Conservation (phyloP, 53 echinoderm and acorn worm genomes). For the Holothuria scabra region DNA sequence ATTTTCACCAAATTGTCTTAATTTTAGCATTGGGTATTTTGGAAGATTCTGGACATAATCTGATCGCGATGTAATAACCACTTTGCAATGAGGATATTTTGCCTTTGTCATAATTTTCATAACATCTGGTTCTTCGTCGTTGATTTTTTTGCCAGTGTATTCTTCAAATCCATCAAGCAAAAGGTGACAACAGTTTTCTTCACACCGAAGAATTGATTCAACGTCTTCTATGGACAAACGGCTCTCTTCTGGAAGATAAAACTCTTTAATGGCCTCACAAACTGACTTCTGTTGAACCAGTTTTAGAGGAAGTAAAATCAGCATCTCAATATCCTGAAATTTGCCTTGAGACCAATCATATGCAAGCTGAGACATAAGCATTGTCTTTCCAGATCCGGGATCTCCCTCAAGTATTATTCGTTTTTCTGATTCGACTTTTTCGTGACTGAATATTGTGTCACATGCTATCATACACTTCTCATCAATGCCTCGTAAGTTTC, state of each 20-base stretch:
- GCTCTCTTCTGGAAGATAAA: not conserved
- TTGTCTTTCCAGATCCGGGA: not conserved
- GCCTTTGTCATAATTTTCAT: not conserved
- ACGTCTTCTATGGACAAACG: not conserved
- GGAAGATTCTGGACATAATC: not conserved
- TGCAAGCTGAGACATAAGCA: not conserved
- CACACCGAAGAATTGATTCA: not conserved
- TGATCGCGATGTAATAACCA: not conserved
- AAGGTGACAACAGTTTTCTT: not conserved
- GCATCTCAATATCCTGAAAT: not conserved
- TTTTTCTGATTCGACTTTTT: not conserved
- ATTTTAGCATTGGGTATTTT: not conserved
- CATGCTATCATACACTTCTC: not conserved
- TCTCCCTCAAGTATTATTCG: conserved; percentile 15
- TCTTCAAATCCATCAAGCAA: conserved; percentile 20
- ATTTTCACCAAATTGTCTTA: conserved; percentile 3
- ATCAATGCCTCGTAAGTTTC: not conserved
- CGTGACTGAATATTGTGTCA: not conserved
- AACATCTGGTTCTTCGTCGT: not conserved
- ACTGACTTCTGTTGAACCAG: not conserved
- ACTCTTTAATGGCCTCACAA: conserved; percentile 4
- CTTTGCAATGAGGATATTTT: conserved; percentile 1
- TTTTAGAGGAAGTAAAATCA: conserved; percentile 1
- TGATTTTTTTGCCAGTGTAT: not conserved
- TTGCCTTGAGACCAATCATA: conserved; percentile 3